These are phyloP conservation scores for Heliconius eleuchia DNA, from an alignment of 1,140 invertebrate species.

Conservation along the genomic window DNA sequence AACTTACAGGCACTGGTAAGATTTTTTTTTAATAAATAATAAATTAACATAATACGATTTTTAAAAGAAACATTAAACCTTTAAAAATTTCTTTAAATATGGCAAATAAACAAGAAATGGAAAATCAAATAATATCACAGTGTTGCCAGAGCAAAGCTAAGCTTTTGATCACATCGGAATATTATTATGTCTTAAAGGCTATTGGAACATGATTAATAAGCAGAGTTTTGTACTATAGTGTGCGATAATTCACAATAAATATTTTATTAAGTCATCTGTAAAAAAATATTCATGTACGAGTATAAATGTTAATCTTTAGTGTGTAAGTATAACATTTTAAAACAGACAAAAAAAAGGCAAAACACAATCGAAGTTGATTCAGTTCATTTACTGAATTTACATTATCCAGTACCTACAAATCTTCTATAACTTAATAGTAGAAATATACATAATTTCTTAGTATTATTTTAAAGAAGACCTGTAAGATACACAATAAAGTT, in stretches of 20 bases:
- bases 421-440: constrained; percentile 14
- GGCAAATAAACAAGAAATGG: constrained; percentile 16
- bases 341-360: constrained; percentile 6
- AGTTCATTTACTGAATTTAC: constrained; percentile 26
- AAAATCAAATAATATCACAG: constrained; percentile 69
- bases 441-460: neutral
- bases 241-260: constrained; percentile 61
- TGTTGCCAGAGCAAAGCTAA: constrained; percentile 53
- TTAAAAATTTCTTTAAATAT: neutral
- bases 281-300: constrained; percentile 35
- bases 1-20: constrained; percentile 76
- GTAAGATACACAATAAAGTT: constrained; percentile 13
- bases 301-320: constrained; percentile 54
- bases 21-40: constrained; percentile 42
- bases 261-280: constrained; percentile 46
- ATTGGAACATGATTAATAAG: constrained; percentile 68
- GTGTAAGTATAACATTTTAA: constrained; percentile 47
- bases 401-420: constrained; percentile 14
- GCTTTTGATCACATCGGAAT: constrained; percentile 39
- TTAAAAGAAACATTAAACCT: constrained; percentile 8
- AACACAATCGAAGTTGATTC: constrained; percentile 21
- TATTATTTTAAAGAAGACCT: constrained; percentile 24
- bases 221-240: constrained; percentile 70
- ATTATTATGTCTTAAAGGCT: constrained; percentile 40
- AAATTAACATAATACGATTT: constrained; percentile 21